Evolutionary conservation across 2,888 invertebrate species (phyloP).

Genomic region (Eulithis prunata): DNA sequence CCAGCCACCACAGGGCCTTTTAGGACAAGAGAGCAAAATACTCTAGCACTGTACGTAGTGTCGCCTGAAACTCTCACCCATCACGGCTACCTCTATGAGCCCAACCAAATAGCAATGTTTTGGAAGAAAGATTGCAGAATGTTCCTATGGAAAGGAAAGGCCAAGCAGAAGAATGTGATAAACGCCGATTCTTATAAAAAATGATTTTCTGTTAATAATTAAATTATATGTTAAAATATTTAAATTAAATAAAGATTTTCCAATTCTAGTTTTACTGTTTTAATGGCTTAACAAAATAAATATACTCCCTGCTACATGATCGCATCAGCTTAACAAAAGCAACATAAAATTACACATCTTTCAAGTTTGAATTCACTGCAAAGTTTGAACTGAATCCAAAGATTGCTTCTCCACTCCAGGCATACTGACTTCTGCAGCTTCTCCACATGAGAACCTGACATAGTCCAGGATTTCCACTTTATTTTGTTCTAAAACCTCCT

Average conservation of each 20-base stretch:
- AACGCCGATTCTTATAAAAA: slow-evolving; percentile 60
- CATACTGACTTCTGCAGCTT: slow-evolving; percentile 73
- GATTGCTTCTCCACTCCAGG: slow-evolving; percentile 80
- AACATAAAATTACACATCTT: slow-evolving; percentile 33
- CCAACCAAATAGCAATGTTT: slow-evolving; percentile 85
- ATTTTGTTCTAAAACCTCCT: slow-evolving; percentile 87
- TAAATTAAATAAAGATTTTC: slow-evolving; percentile 21
- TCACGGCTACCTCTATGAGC: slow-evolving; percentile 83
- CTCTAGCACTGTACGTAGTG: slow-evolving; percentile 75
- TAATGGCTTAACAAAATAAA: slow-evolving; percentile 49
- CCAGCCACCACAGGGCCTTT: slow-evolving; percentile 68
- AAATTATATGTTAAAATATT: slow-evolving; percentile 38
- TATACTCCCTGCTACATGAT: slow-evolving; percentile 30
- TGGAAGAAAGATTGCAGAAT: slow-evolving; percentile 90
- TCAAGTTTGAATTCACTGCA: slow-evolving; percentile 74
- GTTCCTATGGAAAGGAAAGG: slow-evolving; percentile 85
- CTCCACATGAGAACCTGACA: slow-evolving; percentile 95
- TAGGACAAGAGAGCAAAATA: slow-evolving; percentile 72
- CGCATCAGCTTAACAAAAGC: slow-evolving; percentile 16
- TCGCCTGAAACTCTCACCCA: slow-evolving; percentile 80
- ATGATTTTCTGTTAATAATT: slow-evolving; percentile 34
- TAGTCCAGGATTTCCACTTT: slow-evolving; percentile 90
- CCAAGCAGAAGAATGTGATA: slow-evolving; percentile 63
- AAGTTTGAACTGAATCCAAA: slow-evolving; percentile 85
- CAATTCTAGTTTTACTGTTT: slow-evolving; percentile 35